Base-by-base conservation (phyloP, 2,113 vertebrate genomes). In the Erythrocercus mccallii region DNA sequence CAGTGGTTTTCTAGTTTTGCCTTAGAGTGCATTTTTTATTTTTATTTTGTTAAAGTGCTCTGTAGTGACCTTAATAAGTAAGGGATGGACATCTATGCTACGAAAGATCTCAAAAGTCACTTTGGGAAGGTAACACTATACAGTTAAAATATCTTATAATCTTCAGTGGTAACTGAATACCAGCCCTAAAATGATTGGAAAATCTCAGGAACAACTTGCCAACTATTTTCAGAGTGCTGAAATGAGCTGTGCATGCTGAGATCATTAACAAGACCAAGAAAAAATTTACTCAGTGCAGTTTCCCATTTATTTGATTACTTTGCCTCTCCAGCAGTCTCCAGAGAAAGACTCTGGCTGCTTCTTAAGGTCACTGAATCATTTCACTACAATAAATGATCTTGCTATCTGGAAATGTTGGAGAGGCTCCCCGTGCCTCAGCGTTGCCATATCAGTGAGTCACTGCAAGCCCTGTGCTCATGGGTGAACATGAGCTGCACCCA, bases 351-450 rank as follows among this genome's bases (percentile, higher is more conserved):
- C 80, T 94, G 94, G 76, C 92, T 90, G 51, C 88, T 92, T 85
- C 71, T 88, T 95, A 92, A 93, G 81, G 92, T 95, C 81, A 81
- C 28, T 61, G 86, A 91, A 44, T 96, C 85, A 94, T 81, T 94
- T 83, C 90, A 60, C 28, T 81, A 8, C 76, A 83, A 45, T 6
- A 71, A 88, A 81, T 48, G 68, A 90, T 73, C 47, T 90, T 1
- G 8, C 51, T 66, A 80, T 89, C 81, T 91, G 73, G 81, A 87
- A 92, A 90, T 48, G 74, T 18, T 86, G 84, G 62, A 73, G 65
- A n/a, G 51, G 58, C 78, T 92, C 53, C 33, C 77, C 0, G 1
- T 0, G 16, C 48, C 69, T 60, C 38, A 1, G 54, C 0, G 2
- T 4, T 48, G 80, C 40, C 12, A 1, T 69, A 28, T 77, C 68